phyloP scores from a whole-genome alignment of 2,113 vertebrate genomes.

The Rhinolophus sinicus region DNA sequence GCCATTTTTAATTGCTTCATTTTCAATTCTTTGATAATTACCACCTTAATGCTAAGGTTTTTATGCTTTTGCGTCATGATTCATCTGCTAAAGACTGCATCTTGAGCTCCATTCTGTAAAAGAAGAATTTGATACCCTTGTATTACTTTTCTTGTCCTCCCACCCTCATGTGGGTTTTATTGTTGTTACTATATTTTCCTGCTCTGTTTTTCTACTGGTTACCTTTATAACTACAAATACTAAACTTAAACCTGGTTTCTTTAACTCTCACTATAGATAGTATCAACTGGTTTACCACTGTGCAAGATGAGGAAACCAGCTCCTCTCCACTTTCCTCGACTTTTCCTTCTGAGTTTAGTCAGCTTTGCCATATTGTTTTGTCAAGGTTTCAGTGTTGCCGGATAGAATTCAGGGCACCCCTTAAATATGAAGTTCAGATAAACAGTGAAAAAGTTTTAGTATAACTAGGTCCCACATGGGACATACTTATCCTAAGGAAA shows the following conservation, averaged over 20 bases:
- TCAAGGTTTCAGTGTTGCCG: background rate
- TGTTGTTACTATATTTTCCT: background rate
- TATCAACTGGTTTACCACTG: background rate
- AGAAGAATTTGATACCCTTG: background rate
- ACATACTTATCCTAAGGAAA: background rate
- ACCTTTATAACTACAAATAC: background rate
- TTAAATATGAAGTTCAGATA: background rate
- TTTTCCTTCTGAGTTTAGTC: background rate
- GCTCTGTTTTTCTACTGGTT: background rate
- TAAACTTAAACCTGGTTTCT: background rate
- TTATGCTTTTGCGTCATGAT: background rate
- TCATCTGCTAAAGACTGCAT: background rate
- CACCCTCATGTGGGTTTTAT: background rate
- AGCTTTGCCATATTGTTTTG: background rate
- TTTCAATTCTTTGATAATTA: background rate
- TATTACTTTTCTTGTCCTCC: background rate
- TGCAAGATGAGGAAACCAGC: background rate
- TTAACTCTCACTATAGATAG: background rate
- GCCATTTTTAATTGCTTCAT: background rate
- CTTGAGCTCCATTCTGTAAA: background rate
- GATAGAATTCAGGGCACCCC: background rate
- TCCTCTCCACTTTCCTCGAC: background rate
- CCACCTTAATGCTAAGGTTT: background rate
- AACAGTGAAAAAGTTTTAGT: background rate
- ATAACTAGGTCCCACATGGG: background rate